Percentiles rank a stretch among this genome's conserved stretches.
Evolutionary conservation across 1,140 invertebrate genomes (phyloP).

Genomic region (Ectropis grisescens): DNA sequence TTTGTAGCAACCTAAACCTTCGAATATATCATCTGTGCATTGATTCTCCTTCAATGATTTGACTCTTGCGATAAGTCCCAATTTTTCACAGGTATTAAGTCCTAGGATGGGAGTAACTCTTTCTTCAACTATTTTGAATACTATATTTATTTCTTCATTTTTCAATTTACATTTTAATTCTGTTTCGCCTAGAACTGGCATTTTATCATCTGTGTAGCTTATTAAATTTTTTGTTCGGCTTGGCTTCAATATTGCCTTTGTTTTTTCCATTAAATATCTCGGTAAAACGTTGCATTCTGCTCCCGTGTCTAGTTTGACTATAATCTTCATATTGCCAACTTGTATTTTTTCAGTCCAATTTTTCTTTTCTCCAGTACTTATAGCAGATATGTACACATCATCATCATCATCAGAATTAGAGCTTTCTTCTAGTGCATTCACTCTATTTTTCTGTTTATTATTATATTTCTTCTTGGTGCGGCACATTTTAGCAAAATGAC

Average conservation of each 20-base stretch:
- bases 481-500: too few species aligned
- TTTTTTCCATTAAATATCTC: constrained; percentile 11
- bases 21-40: background rate
- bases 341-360: constrained; percentile 7
- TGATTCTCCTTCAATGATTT: background rate
- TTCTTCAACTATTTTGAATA: constrained; percentile 13
- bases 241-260: constrained; percentile 6
- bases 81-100: background rate
- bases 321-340: constrained; percentile 5
- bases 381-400: too few species aligned
- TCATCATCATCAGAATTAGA: too few species aligned
- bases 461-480: constrained; percentile 1
- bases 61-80: too few species aligned
- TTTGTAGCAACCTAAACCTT: background rate
- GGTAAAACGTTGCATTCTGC: too few species aligned
- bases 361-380: constrained; percentile 8
- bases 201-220: too few species aligned
- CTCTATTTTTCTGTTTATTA: constrained; percentile 8
- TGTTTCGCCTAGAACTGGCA: too few species aligned
- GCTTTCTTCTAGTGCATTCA: too few species aligned
- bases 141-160: too few species aligned
- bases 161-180: too few species aligned
- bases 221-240: constrained; percentile 10
- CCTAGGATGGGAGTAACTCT: constrained; percentile 13
- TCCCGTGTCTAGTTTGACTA: too few species aligned